phyloP scores from a whole-genome alignment of 2,888 invertebrate species.

The Lycia hirtaria region DNA sequence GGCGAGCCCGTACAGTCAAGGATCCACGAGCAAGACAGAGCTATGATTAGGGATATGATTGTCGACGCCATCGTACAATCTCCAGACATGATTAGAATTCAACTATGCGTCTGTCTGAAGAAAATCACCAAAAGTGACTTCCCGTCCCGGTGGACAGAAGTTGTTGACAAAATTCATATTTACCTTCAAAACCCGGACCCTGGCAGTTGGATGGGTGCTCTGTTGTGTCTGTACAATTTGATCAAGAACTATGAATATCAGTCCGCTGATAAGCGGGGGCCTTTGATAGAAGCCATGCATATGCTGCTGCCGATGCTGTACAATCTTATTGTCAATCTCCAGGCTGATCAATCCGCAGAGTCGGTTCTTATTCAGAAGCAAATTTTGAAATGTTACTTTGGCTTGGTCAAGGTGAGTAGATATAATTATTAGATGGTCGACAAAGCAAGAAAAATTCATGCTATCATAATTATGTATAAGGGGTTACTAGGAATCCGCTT shows the following conservation, averaged over 20 bases:
- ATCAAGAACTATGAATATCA: slow-evolving; percentile 98
- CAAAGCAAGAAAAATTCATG: no score
- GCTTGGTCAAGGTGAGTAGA: slow-evolving; percentile 91
- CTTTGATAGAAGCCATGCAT: slow-evolving; percentile 98
- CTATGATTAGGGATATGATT: slow-evolving; percentile 95
- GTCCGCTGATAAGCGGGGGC: slow-evolving; percentile 94
- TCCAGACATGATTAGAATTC: slow-evolving; percentile 95
- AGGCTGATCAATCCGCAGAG: slow-evolving; percentile 94
- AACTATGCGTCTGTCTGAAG: slow-evolving; percentile 96
- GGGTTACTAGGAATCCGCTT: no score
- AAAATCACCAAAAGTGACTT: slow-evolving; percentile 98
- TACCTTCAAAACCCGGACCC: slow-evolving; percentile 96
- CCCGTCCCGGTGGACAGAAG: slow-evolving; percentile 97
- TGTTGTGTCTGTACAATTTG: slow-evolving; percentile 95
- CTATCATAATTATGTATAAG: no score
- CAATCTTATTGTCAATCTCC: slow-evolving; percentile 91
- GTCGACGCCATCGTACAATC: slow-evolving; percentile 98
- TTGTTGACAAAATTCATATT: slow-evolving; percentile 97
- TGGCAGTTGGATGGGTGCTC: slow-evolving; percentile 95
- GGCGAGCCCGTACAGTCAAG: slow-evolving; percentile 92
- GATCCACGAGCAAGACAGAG: slow-evolving; percentile 98
- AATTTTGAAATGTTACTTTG: slow-evolving; percentile 95
- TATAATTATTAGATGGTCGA: neutral
- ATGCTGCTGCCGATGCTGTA: slow-evolving; percentile 96
- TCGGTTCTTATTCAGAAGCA: slow-evolving; percentile 97